phyloP scores from a whole-genome alignment of 2,888 invertebrate species.

The Trisateles emortualis region DNA sequence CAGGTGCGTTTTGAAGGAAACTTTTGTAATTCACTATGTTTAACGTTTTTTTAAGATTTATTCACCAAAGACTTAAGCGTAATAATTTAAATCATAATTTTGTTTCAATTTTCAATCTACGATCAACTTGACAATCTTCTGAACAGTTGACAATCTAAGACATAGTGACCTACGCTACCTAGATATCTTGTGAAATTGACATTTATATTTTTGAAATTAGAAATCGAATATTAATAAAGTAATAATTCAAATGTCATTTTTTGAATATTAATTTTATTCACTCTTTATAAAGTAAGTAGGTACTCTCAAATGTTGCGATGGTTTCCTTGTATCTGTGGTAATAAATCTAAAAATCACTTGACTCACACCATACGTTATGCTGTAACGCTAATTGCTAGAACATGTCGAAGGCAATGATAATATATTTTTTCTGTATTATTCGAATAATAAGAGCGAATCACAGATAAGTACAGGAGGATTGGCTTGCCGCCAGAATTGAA shows the following conservation, averaged over 20 bases:
- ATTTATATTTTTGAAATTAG: too few species aligned
- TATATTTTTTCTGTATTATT: slow-evolving; percentile 53
- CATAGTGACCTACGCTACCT: too few species aligned
- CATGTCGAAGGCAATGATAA: slow-evolving; percentile 32
- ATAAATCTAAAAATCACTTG: slow-evolving; percentile 5
- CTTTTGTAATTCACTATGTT: neutral
- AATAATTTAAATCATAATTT: too few species aligned
- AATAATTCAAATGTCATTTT: too few species aligned
- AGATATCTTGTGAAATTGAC: too few species aligned
- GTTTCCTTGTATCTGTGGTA: neutral
- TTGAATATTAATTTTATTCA: too few species aligned
- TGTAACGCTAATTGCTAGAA: slow-evolving; percentile 25
- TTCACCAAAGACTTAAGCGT: slow-evolving; percentile 5
- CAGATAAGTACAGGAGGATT: slow-evolving; percentile 57
- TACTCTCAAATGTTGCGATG: slow-evolving; percentile 2
- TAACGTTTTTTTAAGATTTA: slow-evolving; percentile 17
- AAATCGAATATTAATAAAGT: too few species aligned
- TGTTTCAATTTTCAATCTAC: too few species aligned
- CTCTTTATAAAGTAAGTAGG: too few species aligned
- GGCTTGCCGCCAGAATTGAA: slow-evolving; percentile 69
- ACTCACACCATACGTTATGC: slow-evolving; percentile 3
- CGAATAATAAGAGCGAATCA: slow-evolving; percentile 57
- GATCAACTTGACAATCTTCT: too few species aligned
- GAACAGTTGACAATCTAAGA: too few species aligned
- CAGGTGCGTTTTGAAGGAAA: slow-evolving; percentile 16